These are phyloP conservation scores for Vimba vimba DNA, from an alignment of 2,113 vertebrate genomes.

Conservation along the genomic window DNA sequence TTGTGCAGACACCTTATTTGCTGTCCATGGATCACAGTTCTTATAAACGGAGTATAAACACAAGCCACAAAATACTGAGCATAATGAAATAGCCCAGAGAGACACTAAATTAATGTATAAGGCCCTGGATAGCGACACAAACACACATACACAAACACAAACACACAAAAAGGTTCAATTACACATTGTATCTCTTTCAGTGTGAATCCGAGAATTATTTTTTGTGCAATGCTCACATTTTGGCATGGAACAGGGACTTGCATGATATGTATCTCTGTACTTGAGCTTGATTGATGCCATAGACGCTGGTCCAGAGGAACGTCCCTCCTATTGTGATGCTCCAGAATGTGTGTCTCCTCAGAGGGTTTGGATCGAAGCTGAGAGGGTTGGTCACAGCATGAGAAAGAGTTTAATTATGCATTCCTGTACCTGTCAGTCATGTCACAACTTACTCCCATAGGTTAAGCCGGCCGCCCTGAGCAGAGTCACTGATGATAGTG, in stretches of 20 bases:
- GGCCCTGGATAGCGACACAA: slow-evolving; percentile 73
- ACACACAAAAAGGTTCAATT: neutral
- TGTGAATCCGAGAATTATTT: neutral
- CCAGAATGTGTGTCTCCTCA: slow-evolving; percentile 94
- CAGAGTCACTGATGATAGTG: slow-evolving; percentile 79
- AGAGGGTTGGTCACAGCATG: slow-evolving; percentile 8
- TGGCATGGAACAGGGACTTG: slow-evolving; percentile 87
- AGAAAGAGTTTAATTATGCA: neutral
- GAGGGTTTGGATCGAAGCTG: slow-evolving; percentile 89
- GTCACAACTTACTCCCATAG: slow-evolving; percentile 86
- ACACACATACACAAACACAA: neutral
- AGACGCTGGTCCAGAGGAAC: slow-evolving; percentile 88
- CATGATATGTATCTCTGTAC: slow-evolving; percentile 96
- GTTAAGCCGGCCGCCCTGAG: slow-evolving; percentile 84
- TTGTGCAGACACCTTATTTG: slow-evolving; percentile 78
- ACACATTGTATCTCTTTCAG: neutral
- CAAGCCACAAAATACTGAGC: slow-evolving; percentile 83
- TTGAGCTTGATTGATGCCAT: slow-evolving; percentile 92
- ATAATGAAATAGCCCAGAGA: slow-evolving; percentile 84
- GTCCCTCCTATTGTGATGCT: slow-evolving; percentile 86
- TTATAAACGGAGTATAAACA: slow-evolving; percentile 90
- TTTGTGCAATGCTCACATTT: slow-evolving; percentile 80
- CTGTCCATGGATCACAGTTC: slow-evolving; percentile 87
- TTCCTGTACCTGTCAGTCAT: neutral
- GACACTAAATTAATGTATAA: slow-evolving; percentile 90